These are phyloP conservation scores for Sander vitreus DNA, from an alignment of 2,113 vertebrate species.

Conservation along the genomic window DNA sequence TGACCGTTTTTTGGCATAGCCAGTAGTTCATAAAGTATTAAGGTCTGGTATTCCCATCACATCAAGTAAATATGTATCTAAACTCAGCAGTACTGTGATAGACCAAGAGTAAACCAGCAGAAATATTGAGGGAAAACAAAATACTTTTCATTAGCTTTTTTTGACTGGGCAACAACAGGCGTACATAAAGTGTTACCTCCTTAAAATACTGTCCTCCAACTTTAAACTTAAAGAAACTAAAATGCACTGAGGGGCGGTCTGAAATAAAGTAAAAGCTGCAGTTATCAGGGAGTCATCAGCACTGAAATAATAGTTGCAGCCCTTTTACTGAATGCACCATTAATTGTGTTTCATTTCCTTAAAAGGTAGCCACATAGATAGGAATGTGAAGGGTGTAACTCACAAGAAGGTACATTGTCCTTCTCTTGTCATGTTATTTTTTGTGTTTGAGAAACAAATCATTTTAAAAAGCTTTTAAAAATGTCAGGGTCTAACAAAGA, in stretches of 20 bases:
- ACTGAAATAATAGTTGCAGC: too few relatives aligned
- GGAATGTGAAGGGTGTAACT: neutral
- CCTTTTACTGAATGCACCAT: neutral
- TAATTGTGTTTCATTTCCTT: neutral
- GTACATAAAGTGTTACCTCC: neutral
- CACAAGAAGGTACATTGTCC: neutral
- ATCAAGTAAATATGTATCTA: conserved; percentile 1
- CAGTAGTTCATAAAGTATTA: neutral
- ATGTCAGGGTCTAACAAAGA: neutral
- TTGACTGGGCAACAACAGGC: neutral
- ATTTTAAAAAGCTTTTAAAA: neutral
- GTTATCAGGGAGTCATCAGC: neutral
- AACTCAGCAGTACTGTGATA: neutral
- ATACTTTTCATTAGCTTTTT: neutral
- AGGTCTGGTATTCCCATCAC: neutral
- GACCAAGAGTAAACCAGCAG: neutral
- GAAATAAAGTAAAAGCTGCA: neutral
- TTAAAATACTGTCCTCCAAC: neutral
- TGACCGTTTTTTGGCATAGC: neutral
- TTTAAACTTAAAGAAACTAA: neutral
- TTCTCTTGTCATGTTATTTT: neutral
- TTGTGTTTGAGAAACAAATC: neutral
- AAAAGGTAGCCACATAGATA: neutral
- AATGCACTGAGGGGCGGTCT: neutral
- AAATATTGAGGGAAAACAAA: neutral